Evolutionary conservation across 2,113 vertebrate species (phyloP).

Genomic region (Tachysurus fulvidraco): DNA sequence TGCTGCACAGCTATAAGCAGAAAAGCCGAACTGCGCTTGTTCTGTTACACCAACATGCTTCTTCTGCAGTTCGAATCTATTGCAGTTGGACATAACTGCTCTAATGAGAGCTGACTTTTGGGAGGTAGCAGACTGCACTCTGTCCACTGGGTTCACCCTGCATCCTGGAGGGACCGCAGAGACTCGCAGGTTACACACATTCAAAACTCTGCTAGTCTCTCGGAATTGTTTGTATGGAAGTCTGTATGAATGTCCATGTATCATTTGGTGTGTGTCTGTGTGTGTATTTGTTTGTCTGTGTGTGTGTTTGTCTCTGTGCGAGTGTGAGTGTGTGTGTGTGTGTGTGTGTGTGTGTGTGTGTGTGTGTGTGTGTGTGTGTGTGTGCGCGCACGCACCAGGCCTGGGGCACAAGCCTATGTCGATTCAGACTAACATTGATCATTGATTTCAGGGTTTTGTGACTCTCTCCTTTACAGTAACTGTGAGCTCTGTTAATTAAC

Average conservation of each 20-base stretch:
- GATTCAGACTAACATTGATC: not conserved
- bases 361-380: not conserved
- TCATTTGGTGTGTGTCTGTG: too few relatives aligned
- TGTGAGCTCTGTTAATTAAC: constrained; percentile 44
- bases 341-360: too few relatives aligned
- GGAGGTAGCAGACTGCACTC: constrained; percentile 19
- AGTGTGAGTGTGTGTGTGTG: too few relatives aligned
- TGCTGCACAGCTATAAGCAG: not conserved
- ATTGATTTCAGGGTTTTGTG: constrained; percentile 6
- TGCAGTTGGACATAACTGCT: constrained; percentile 25
- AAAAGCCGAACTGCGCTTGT: constrained; percentile 4
- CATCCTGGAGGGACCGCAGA: not conserved
- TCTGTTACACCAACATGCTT: not conserved
- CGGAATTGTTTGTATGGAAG: not conserved
- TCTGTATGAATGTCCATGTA: too few relatives aligned
- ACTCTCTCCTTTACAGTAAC: not conserved
- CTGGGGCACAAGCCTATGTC: not conserved
- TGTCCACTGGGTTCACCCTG: constrained; percentile 26
- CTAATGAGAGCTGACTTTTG: constrained; percentile 26
- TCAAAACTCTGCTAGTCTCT: not conserved
- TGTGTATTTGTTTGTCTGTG: too few relatives aligned
- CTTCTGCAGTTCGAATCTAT: constrained; percentile 26
- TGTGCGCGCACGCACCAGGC: not conserved
- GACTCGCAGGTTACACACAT: not conserved
- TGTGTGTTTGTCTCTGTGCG: too few relatives aligned